phyloP scores from a whole-genome alignment of 2,888 invertebrate genomes.

The Perizoma flavofasciatum region DNA sequence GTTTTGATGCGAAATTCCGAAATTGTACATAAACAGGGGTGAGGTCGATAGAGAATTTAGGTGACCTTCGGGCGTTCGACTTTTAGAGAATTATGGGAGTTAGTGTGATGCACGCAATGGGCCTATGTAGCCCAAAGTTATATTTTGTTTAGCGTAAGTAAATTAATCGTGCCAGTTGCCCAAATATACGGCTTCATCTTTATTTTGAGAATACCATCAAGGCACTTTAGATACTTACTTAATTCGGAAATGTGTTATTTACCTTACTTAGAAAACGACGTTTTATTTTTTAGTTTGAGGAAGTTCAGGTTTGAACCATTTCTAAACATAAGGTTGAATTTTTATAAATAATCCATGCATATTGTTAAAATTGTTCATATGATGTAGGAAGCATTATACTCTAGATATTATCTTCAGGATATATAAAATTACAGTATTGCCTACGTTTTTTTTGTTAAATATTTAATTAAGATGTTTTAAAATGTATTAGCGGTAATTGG shows the following conservation, averaged over 20 bases:
- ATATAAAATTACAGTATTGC: slow-evolving; percentile 62
- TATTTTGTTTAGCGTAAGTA: slow-evolving; percentile 65
- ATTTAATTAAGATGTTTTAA: slow-evolving; percentile 67
- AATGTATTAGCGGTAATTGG: slow-evolving; percentile 64
- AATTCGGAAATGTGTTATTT: slow-evolving; percentile 44
- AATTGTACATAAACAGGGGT: slow-evolving; percentile 60
- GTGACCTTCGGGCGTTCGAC: slow-evolving; percentile 47
- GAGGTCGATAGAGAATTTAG: slow-evolving; percentile 67
- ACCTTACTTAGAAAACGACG: slow-evolving; percentile 6
- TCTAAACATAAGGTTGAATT: slow-evolving; percentile 58
- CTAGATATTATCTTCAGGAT: slow-evolving; percentile 57
- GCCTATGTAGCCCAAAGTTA: slow-evolving; percentile 57
- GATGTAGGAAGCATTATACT: slow-evolving; percentile 54
- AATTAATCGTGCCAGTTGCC: slow-evolving; percentile 42
- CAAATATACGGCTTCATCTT: slow-evolving; percentile 2
- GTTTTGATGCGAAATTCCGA: slow-evolving; percentile 45
- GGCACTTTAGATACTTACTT: slow-evolving; percentile 46
- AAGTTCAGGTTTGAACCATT: slow-evolving; percentile 51
- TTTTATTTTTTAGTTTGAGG: slow-evolving; percentile 22
- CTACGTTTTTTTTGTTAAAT: slow-evolving; percentile 61
- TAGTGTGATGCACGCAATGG: slow-evolving; percentile 54
- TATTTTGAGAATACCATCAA: slow-evolving; percentile 23
- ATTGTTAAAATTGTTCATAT: slow-evolving; percentile 67
- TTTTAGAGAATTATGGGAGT: slow-evolving; percentile 60
- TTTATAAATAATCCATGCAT: slow-evolving; percentile 65